Base-by-base conservation (phyloP, 2,113 vertebrate species). In the Sinosuthora webbiana region DNA sequence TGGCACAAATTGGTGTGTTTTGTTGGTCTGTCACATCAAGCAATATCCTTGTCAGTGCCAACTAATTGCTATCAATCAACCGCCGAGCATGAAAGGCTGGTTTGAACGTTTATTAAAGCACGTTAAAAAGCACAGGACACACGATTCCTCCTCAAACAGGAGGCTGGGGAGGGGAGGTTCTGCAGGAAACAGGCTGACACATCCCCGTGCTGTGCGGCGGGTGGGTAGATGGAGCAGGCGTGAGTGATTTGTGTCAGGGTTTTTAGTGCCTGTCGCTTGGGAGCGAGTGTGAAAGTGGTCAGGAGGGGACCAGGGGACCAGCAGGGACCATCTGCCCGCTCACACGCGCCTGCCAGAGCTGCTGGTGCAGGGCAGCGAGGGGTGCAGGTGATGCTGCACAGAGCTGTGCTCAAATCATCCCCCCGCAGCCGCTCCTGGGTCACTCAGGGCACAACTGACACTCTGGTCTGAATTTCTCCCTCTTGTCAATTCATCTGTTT, bases 1-100 rank as follows among this genome's bases (percentile, higher is more conserved):
- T 95, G 96, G 94, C 95, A 95, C 89, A 81, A 87, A 88, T 91
- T 31, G 75, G 68, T 87, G 94, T 92, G 65, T 97, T 96, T 95
- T 93, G 92, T 96, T 97, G 95, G 94, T 97, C 94, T 97, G 95
- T 96, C 94, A 96, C 95, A 94, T 95, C 94, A 92, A 95, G 95
- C 88, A 92, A 94, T 97, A 93, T 88, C 90, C 79, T 95, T 94
- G 93, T 97, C 94, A 94, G 75, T 91, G 90, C 93, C 93, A 93
- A 64, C 95, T 95, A 97, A 96, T 95, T 95, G 88, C 95, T 92
- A 89, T 95, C 87, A 95, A 96, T 94, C 95, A 95, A 84, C 55
- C 7, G 49, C 76, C 6, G 65, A 93, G 88, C 86, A 89, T 70
- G 91, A 96, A 91, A 91, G 88, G 83, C 94, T 95, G 85, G 88